Conservation (phyloP, 2,113 vertebrate species). For the Elaphurus davidianus region DNA sequence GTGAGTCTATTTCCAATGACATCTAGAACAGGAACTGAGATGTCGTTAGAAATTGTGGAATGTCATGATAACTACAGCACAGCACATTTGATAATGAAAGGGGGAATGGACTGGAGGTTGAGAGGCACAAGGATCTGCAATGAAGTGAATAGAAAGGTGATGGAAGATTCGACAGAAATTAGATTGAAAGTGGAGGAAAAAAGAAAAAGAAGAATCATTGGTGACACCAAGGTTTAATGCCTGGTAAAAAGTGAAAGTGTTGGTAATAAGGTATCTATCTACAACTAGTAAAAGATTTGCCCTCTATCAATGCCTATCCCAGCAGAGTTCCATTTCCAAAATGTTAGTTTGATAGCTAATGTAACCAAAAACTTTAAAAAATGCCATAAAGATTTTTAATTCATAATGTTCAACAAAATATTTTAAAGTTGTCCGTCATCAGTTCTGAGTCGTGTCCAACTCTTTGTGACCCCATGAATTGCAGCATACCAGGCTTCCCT, state of each 20-base stretch:
- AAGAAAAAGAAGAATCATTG: not conserved
- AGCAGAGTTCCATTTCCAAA: not conserved
- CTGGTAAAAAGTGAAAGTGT: not conserved
- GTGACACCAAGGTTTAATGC: not conserved
- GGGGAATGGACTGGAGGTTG: not conserved
- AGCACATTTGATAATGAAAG: not conserved
- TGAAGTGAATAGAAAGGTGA: not conserved
- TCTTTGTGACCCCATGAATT: not conserved
- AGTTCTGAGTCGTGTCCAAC: not conserved
- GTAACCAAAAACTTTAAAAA: slow-evolving; percentile 15
- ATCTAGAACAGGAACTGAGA: not conserved
- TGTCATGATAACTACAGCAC: not conserved
- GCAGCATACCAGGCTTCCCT: not conserved
- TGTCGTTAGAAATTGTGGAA: not conserved
- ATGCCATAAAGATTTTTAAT: not conserved
- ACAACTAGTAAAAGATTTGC: not conserved
- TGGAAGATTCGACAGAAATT: not conserved
- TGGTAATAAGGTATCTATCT: not conserved
- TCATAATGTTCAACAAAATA: not conserved
- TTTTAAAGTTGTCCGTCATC: not conserved
- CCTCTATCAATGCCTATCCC: not conserved
- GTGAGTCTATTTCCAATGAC: not conserved
- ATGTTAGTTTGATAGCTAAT: not conserved
- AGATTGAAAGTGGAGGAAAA: not conserved
- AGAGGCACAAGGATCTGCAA: not conserved